These are phyloP conservation scores for Drosophila simulans DNA, from an alignment of 1,140 invertebrate species.

Conservation along the genomic window DNA sequence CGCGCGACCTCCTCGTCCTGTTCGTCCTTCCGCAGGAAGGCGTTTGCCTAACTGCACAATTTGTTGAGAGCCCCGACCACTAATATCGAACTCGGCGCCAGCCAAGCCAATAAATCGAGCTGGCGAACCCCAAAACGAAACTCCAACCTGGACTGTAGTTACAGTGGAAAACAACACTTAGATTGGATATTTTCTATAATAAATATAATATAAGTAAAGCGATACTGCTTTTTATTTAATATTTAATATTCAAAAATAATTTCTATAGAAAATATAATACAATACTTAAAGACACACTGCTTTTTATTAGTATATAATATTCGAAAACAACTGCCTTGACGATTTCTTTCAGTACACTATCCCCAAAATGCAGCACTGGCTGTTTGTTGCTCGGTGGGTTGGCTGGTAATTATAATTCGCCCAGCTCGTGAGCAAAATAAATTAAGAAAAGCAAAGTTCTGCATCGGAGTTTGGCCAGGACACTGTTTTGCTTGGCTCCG, in stretches of 20 bases:
- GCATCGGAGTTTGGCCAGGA: conserved; percentile 39
- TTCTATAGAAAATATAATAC: neutral
- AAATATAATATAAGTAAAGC: too few species aligned
- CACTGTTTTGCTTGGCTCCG: conserved; percentile 1
- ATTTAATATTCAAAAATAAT: too few species aligned
- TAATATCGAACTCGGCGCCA: conserved; percentile 70
- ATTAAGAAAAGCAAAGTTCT: conserved; percentile 80
- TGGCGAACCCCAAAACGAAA: conserved; percentile 35
- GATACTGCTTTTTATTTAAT: too few species aligned
- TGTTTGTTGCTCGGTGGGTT: conserved; percentile 32
- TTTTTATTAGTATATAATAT: neutral
- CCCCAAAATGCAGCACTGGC: conserved; percentile 4
- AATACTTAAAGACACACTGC: too few species aligned
- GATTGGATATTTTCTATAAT: too few species aligned
- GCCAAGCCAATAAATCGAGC: conserved; percentile 73
- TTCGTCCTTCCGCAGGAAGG: conserved; percentile 11
- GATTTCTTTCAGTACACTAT: conserved; percentile 1
- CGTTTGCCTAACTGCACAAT: conserved; percentile 41
- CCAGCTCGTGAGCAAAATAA: conserved; percentile 78
- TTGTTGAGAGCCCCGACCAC: conserved; percentile 60
- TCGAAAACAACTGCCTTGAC: neutral
- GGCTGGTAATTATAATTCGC: conserved; percentile 71
- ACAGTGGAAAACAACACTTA: conserved; percentile 7
- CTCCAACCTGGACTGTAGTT: conserved; percentile 24
- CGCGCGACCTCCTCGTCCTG: conserved; percentile 7